phyloP scores from a whole-genome alignment of 1,140 invertebrate genomes.

The Aleiodes sp. region DNA sequence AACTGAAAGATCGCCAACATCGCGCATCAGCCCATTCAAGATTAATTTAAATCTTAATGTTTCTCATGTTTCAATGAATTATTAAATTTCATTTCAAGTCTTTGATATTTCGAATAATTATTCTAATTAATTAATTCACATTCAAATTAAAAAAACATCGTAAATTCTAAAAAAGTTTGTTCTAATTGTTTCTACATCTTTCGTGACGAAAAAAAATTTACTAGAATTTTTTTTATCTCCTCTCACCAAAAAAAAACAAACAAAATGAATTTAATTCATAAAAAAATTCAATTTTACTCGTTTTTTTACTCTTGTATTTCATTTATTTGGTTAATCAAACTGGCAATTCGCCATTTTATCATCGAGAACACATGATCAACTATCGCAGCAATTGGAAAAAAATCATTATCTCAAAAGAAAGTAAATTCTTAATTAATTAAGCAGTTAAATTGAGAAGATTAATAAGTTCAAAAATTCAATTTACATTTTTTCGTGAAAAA shows the following conservation, averaged over 20 bases:
- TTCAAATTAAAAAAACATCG: neutral
- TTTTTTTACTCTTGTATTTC: no score
- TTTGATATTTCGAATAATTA: slow-evolving; percentile 1
- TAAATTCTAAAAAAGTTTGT: neutral
- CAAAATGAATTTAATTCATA: no score
- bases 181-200: neutral
- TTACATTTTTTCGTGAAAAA: neutral
- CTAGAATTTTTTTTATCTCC: no score
- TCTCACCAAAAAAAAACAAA: no score
- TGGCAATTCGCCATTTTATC: neutral
- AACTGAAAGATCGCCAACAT: neutral
- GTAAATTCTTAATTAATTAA: neutral
- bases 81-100: neutral
- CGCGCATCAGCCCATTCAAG: neutral
- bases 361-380: slow-evolving; percentile 17
- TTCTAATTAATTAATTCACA: neutral
- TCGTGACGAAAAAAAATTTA: neutral
- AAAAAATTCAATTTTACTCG: no score
- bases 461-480: neutral
- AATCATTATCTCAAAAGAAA: neutral
- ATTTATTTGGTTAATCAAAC: neutral
- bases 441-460: neutral
- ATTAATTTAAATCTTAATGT: neutral
- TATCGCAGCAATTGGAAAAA: slow-evolving; percentile 1
- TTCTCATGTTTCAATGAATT: neutral